Evolutionary conservation across 2,888 invertebrate species (phyloP), one percentile per base, ranked within the genome.

Genomic region (Drosophila paramelanica): DNA sequence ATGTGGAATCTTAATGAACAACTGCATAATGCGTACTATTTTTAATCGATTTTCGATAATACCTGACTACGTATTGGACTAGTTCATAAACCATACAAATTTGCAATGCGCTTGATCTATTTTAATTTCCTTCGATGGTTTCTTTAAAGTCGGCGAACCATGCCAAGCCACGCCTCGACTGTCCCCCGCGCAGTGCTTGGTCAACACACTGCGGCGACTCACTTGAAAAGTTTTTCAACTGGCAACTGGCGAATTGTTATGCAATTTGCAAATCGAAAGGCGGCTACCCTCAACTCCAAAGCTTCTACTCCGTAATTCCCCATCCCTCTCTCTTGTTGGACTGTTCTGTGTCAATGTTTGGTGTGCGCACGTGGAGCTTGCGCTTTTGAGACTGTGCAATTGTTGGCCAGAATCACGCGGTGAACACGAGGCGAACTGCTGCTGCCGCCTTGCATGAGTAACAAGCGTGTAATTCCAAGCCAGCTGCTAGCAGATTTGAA

Each of bases 251-350:
- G 57, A 64, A 70, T 77, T 74, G 85, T 88, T 82, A 79, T 82
- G 88, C 76, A 88, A 84, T 84, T 84, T 71, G 62, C 68, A 68
- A 77, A 87, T 84, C 71, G 84, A 81, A 77, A 81, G 65, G 62
- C 78, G 5, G 36, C 36, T 13, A 13, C 36, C 36, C 36, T 13
- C 36, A 13, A 36, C 36, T 36, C 36, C 36, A 4, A 33, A 33
- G 11, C 11, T 11, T 4, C 33, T 20, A 3, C 23, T 23, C 23
- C 33, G 11, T 4, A 13, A 13, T 5, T 13, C 11, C 36, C 36
- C 3, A 4, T 4, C 36, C 36, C 33, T 13, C 5, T 13, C 13
- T 33, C 11, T 5, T 46, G 56, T 52, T 10, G 41, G 47, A 38
- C 27, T 51, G 56, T 78, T 62, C 66, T 73, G 62, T 69, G 69